A percentile compares a stretch with the other conserved stretches of the same genome.
Evolutionary conservation across 2,888 invertebrate species (phyloP).

Genomic region (Altica lythri): DNA sequence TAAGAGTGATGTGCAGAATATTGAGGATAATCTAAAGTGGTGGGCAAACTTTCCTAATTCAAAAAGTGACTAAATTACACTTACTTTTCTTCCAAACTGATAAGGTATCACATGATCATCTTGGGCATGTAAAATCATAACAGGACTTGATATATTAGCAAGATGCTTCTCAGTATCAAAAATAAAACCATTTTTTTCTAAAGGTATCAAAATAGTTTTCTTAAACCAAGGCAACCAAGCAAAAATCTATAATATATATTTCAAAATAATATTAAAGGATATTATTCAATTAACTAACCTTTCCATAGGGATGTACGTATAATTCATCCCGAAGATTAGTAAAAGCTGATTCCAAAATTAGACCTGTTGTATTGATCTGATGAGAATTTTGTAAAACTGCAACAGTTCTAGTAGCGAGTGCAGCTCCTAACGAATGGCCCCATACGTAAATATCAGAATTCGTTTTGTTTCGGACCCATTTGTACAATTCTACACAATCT

Average conservation of each 20-base stretch:
- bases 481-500: slow-evolving; percentile 50
- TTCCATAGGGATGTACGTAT: slow-evolving; percentile 47
- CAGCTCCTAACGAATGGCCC: slow-evolving; percentile 53
- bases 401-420: slow-evolving; percentile 47
- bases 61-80: too few relatives aligned
- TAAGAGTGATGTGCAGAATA: too few relatives aligned
- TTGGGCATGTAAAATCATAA: slow-evolving; percentile 88
- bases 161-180: slow-evolving; percentile 82
- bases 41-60: too few relatives aligned
- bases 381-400: slow-evolving; percentile 35
- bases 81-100: slow-evolving; percentile 75
- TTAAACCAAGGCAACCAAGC: slow-evolving; percentile 86
- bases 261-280: neutral
- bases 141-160: slow-evolving; percentile 67
- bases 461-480: slow-evolving; percentile 46
- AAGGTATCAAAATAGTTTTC: slow-evolving; percentile 74
- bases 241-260: slow-evolving; percentile 47
- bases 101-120: slow-evolving; percentile 89
- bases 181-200: slow-evolving; percentile 71
- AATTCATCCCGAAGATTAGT: slow-evolving; percentile 49
- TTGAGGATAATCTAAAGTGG: too few relatives aligned
- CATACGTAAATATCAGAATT: slow-evolving; percentile 50
- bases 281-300: slow-evolving; percentile 36
- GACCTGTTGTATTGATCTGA: slow-evolving; percentile 39
- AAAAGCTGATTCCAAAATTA: slow-evolving; percentile 51